Base-by-base conservation (phyloP, 2,113 vertebrate genomes). In the Dasypus novemcinctus region DNA sequence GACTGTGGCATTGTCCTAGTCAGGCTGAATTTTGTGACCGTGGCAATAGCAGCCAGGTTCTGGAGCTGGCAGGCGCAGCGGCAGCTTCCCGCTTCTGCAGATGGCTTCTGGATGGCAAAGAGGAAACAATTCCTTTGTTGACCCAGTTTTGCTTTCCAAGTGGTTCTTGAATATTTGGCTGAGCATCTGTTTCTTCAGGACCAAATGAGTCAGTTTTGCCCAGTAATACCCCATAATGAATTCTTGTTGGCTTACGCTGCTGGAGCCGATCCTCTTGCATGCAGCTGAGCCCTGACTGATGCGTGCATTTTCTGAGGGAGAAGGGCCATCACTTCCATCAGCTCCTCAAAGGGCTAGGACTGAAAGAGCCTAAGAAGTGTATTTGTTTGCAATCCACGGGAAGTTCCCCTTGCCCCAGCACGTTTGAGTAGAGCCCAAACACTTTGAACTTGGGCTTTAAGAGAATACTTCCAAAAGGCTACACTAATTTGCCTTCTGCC, bases 331-430 rank as follows among this genome's bases (percentile, higher is more conserved):
- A 5, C 31, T 41, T 41, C n/a, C 86, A 7, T 4, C 6, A 14
- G 63, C 69, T 83, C 69, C 69, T 46, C n/a, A 7, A 0, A 6
- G 46, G 46, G 46, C 46, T 49, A 33, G 49, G 38, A 29, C 23
- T 2, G 2, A 86, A 43, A 57, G 18, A 74, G 23, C 7, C 38
- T 36, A 2, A 63, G 27, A 41, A 12, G 23, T 2, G 4, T 5
- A 1, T 13, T 49, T 1, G 0, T 3, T 18, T 20, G 59, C 5
- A 29, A 54, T 38, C 23, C 12, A 0, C 18, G 1, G 10, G n/a
- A 29, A 3, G 2, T 17, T 5, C 52, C 15, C 20, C 36, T 1
- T 41, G 25, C 31, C 74, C 23, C 7, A 2, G 41, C 25, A 43
- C 11, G 9, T 0, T 31, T 17, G 46, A 52, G 21, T 64, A 31